Evolutionary conservation across 1,140 invertebrate genomes (phyloP).

Genomic region (Heliconius himera): DNA sequence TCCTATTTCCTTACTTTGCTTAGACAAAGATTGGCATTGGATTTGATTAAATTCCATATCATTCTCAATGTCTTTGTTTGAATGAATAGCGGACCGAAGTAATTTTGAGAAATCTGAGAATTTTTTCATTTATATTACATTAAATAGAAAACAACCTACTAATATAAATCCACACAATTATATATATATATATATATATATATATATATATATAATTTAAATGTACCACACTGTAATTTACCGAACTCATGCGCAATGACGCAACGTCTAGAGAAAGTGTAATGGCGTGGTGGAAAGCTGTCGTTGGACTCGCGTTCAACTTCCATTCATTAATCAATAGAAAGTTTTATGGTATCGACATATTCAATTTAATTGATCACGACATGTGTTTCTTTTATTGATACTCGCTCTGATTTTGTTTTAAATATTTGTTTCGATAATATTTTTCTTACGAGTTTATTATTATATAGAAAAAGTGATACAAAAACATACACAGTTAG

Average conservation of each 20-base stretch:
- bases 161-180: too few species aligned
- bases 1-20: too few species aligned
- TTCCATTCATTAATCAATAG: constrained; percentile 58
- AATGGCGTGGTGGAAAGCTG: constrained; percentile 44
- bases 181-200: background rate
- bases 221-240: constrained; percentile 26
- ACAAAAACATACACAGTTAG: background rate
- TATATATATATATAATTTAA: background rate
- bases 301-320: constrained; percentile 46
- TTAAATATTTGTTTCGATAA: background rate
- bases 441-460: too few species aligned
- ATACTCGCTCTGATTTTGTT: background rate
- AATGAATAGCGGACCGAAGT: too few species aligned
- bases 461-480: too few species aligned
- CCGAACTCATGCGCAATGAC: constrained; percentile 48
- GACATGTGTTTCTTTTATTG: constrained; percentile 30
- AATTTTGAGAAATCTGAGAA: too few species aligned
- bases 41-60: too few species aligned
- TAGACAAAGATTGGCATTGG: too few species aligned
- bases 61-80: too few species aligned
- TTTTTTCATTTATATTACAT: too few species aligned
- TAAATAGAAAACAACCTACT: too few species aligned
- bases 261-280: constrained; percentile 65
- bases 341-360: constrained; percentile 41
- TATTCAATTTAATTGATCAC: constrained; percentile 37